Percentiles rank a stretch among this genome's conserved stretches.
These are phyloP conservation scores for Puffinus mauretanicus DNA, from an alignment of 2,113 vertebrate species.

Conservation along the genomic window DNA sequence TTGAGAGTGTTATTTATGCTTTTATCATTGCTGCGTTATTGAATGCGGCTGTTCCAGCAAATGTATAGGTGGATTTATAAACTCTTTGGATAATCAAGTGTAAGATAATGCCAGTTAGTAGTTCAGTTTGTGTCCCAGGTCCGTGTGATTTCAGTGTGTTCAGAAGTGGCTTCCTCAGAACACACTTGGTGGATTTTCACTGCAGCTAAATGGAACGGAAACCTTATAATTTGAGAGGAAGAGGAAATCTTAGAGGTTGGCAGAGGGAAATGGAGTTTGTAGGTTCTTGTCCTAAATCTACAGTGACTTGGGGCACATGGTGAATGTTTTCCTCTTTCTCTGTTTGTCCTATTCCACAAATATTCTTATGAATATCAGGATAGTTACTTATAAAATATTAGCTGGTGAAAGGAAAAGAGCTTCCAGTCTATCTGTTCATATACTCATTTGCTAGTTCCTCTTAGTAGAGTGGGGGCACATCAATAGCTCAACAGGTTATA, in stretches of 20 bases:
- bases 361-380: not conserved
- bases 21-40: not conserved
- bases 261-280: not conserved
- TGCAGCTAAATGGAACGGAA: not conserved
- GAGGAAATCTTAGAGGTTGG: not conserved
- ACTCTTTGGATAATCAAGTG: not conserved
- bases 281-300: not conserved
- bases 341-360: not conserved
- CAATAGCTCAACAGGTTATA: not conserved
- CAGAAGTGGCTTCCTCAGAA: not conserved
- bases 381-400: not conserved
- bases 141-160: not conserved
- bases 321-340: not conserved
- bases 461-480: not conserved
- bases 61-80: not conserved
- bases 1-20: not conserved
- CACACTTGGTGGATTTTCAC: not conserved
- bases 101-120: not conserved
- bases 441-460: not conserved
- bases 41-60: not conserved
- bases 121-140: not conserved
- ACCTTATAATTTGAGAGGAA: not conserved
- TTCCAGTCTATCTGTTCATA: not conserved
- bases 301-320: not conserved
- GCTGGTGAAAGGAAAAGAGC: not conserved